Conservation (phyloP, 2,113 vertebrate genomes). For the Cacatua alba region DNA sequence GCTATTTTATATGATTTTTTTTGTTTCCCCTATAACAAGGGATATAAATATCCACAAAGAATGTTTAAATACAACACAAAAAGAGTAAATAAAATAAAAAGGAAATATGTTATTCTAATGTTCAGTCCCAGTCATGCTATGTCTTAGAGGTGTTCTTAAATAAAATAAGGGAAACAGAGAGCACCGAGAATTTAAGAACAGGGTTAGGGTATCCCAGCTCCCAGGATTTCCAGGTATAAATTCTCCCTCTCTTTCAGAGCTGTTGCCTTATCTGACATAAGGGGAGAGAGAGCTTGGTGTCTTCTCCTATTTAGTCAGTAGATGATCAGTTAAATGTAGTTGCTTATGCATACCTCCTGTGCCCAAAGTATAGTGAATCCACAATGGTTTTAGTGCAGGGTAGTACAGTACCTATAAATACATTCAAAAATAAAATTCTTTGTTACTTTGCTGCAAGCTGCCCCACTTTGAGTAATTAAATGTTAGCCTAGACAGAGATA, state of each 20-base stretch:
- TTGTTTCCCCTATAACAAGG: neutral
- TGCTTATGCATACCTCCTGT: neutral
- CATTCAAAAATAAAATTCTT: neutral
- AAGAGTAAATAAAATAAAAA: neutral
- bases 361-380: neutral
- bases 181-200: neutral
- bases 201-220: neutral
- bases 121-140: neutral
- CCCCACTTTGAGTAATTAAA: neutral
- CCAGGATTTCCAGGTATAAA: neutral
- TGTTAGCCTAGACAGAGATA: neutral
- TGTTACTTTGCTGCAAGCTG: neutral
- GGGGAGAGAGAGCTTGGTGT: neutral
- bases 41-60: neutral
- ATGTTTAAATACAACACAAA: neutral
- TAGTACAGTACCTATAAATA: neutral
- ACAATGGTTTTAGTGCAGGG: neutral
- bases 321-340: neutral
- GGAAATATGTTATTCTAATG: neutral
- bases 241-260: neutral
- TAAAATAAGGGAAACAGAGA: neutral
- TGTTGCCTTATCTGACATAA: neutral
- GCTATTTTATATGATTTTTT: neutral
- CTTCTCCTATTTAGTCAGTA: neutral
- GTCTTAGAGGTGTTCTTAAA: neutral